A percentile compares a stretch with the other conserved stretches of the same genome.
phyloP scores from a whole-genome alignment of 1,140 invertebrate genomes.

The Megalopta genalis region DNA sequence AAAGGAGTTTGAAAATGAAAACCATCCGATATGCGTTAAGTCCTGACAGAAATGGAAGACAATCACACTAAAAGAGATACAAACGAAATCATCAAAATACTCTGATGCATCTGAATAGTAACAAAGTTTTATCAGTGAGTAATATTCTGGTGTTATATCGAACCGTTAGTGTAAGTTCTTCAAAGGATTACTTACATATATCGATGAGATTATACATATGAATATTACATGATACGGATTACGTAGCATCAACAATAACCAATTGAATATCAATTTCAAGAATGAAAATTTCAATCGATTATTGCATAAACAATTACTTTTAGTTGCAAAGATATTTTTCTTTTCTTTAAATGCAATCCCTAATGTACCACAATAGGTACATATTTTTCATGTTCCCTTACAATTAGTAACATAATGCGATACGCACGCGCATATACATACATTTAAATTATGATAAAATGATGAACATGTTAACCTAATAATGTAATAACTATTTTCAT shows the following conservation, averaged over 20 bases:
- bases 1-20: not conserved
- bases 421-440: conserved; percentile 46
- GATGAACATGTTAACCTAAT: conserved; percentile 59
- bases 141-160: conserved; percentile 42
- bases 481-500: conserved; percentile 59
- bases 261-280: conserved; percentile 7
- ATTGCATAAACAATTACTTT: not conserved
- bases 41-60: conserved; percentile 51
- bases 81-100: not conserved
- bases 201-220: conserved; percentile 46
- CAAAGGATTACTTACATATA: conserved; percentile 50
- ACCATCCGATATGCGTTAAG: conserved; percentile 18
- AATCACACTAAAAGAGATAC: conserved; percentile 23
- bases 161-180: conserved; percentile 43
- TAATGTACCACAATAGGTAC: conserved; percentile 40
- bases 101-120: conserved; percentile 25
- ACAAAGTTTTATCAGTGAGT: conserved; percentile 23
- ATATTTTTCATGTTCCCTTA: conserved; percentile 29
- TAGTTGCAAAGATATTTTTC: conserved; percentile 32
- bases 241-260: conserved; percentile 48
- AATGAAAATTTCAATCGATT: not conserved
- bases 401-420: conserved; percentile 44
- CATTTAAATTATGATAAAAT: conserved; percentile 58
- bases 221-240: conserved; percentile 57
- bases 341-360: conserved; percentile 34